Evolutionary conservation across 2,113 vertebrate genomes (phyloP), one percentile per base, ranked within the genome.

Genomic region (Plestiodon gilberti): DNA sequence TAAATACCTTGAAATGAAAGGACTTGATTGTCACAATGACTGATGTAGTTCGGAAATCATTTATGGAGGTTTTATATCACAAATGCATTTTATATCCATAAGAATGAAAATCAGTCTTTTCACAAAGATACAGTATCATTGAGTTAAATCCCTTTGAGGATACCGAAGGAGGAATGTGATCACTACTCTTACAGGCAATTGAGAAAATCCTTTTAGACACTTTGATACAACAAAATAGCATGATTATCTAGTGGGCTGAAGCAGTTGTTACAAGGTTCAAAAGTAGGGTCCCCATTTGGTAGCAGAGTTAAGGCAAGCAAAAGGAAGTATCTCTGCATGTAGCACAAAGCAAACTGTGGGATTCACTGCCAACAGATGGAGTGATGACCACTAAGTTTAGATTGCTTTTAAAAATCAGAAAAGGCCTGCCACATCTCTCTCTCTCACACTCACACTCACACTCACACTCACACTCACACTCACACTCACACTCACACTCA

Each of bases 1-100:
- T 93, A 87, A 94, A 93, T 81, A 85, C 87, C 92, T 93, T 59
- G 61, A 84, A 93, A 90, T 95, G 89, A 95, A 96, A 94, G 7
- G 81, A 48, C 90, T 93, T 95, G 89, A 95, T 96, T 92, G 90
- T 64, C 64, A 90, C 83, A 92, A 83, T 0, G 23, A 86, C 59
- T 83, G 81, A 84, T 78, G 40, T 79, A 90, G 84, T 85, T 88
- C 88, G 88, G 76, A 70, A 84, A 61, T n/a, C 89, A 81, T 86
- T 93, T 92, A 82, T 73, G 69, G n/a, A 69, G 84, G 82, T 69
- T 61, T 85, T 86, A 70, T 87, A 82, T 91, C 87, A 91, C 62
- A 92, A 89, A 91, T 84, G 82, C 6, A 84, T 85, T 89, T 94
- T 81, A 83, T 3, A 10, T 23, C 73, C 67, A 83, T 17, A 93